phyloP scores from a whole-genome alignment of 2,888 invertebrate species.

The Nymphalis c-album region DNA sequence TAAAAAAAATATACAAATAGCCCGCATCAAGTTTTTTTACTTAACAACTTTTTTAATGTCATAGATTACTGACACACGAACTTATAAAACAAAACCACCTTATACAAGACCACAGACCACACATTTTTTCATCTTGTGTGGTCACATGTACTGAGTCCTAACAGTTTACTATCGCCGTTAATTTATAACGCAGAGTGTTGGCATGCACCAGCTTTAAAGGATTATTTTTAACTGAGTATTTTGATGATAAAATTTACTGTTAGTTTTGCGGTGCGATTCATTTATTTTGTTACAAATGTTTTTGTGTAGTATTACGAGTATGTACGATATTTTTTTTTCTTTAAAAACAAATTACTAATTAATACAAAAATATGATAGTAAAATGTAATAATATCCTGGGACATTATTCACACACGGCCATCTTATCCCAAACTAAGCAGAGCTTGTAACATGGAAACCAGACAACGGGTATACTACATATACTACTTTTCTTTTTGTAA shows the following conservation, averaged over 20 bases:
- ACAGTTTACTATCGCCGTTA: constrained; percentile 51
- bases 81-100: constrained; percentile 17
- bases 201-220: not conserved
- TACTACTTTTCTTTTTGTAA: too few species aligned
- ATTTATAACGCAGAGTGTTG: constrained; percentile 54
- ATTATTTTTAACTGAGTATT: constrained; percentile 7
- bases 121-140: constrained; percentile 60
- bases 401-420: too few species aligned
- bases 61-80: constrained; percentile 29
- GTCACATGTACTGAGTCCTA: constrained; percentile 59
- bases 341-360: too few species aligned
- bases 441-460: too few species aligned
- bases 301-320: too few species aligned
- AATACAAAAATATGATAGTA: too few species aligned
- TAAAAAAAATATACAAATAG: too few species aligned
- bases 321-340: too few species aligned
- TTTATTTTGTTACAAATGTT: not conserved
- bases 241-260: constrained; percentile 1
- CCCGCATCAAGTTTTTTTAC: constrained; percentile 5
- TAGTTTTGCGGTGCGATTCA: not conserved
- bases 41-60: constrained; percentile 29
- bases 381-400: too few species aligned
- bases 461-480: too few species aligned
- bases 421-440: too few species aligned
- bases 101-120: constrained; percentile 25